These are phyloP conservation scores for Leptinotarsa haldemani DNA, from an alignment of 2,888 invertebrate species.

Conservation along the genomic window DNA sequence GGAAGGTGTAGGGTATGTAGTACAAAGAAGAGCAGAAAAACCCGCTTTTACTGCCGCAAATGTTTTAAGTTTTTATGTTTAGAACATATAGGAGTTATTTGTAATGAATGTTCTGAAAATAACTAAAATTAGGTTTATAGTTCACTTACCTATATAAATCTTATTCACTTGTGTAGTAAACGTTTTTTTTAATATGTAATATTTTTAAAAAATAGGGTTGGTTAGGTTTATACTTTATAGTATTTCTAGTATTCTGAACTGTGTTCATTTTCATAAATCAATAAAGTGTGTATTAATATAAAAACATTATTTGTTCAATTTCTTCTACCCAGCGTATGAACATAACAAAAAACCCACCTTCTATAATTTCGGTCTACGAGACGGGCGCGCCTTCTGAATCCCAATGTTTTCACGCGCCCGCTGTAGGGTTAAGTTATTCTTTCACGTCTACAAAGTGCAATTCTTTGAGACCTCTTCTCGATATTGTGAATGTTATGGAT, in stretches of 20 bases:
- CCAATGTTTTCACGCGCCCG: constrained; percentile 20
- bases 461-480: too few relatives aligned
- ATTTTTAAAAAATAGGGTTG: constrained; percentile 13
- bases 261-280: constrained; percentile 23
- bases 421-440: constrained; percentile 18
- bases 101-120: constrained; percentile 24
- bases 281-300: constrained; percentile 24
- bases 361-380: constrained; percentile 22
- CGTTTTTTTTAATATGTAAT: constrained; percentile 20
- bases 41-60: constrained; percentile 33
- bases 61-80: constrained; percentile 34
- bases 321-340: constrained; percentile 22
- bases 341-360: constrained; percentile 24
- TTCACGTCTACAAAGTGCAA: too few relatives aligned
- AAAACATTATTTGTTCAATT: constrained; percentile 25
- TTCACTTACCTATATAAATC: constrained; percentile 11
- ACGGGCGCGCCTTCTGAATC: constrained; percentile 25
- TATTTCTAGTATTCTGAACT: constrained; percentile 24
- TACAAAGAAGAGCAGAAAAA: constrained; percentile 28
- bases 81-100: constrained; percentile 31
- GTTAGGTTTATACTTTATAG: constrained; percentile 19
- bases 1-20: constrained; percentile 32
- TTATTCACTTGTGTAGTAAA: constrained; percentile 27
- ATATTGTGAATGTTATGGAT: too few relatives aligned
- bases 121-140: constrained; percentile 13